phyloP scores from a whole-genome alignment of 2,113 vertebrate genomes.

The Ursus arctos region DNA sequence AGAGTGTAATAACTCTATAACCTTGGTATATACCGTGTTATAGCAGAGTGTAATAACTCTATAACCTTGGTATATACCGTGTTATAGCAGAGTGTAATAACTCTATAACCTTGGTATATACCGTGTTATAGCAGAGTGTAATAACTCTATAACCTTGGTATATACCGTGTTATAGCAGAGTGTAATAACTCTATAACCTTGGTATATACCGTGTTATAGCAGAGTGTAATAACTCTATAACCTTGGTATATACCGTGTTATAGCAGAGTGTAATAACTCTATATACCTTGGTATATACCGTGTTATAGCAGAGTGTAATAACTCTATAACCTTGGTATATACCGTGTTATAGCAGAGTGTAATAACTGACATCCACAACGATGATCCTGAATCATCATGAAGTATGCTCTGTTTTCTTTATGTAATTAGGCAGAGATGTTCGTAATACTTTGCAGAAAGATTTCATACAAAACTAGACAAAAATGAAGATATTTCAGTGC shows the following conservation, averaged over 20 bases:
- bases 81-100: background rate
- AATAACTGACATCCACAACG: background rate
- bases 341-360: background rate
- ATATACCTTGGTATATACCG: too few species aligned
- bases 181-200: background rate
- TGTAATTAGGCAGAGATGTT: background rate
- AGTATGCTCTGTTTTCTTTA: background rate
- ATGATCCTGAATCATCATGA: background rate
- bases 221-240: background rate
- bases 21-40: background rate
- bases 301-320: background rate
- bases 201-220: background rate
- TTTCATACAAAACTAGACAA: background rate
- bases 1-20: background rate
- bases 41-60: background rate
- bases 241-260: too few species aligned
- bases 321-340: background rate
- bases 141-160: background rate
- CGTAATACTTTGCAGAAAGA: conserved; percentile 14
- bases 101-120: background rate
- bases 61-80: background rate
- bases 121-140: background rate
- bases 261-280: too few species aligned
- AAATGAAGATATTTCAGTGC: background rate
- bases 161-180: background rate